Conservation (phyloP, 2,797 vertebrate species). For the Sphenodon punctatus region DNA sequence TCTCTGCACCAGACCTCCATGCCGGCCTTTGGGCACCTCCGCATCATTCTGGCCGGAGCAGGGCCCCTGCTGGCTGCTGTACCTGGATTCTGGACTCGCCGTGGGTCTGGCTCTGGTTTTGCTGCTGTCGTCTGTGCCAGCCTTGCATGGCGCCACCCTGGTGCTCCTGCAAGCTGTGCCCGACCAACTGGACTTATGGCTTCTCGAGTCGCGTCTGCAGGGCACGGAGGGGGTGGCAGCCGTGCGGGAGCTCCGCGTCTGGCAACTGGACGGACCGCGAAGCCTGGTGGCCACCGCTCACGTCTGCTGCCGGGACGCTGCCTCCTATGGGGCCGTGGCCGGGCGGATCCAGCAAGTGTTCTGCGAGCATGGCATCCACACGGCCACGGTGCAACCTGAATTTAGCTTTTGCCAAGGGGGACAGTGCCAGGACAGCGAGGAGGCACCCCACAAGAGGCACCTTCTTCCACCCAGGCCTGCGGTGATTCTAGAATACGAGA, state of each 20-base stretch:
- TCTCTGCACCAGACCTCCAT: neutral
- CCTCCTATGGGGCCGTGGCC: neutral
- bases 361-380: neutral
- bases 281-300: slow-evolving; percentile 11
- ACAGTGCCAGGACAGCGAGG: no score
- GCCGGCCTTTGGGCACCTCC: neutral
- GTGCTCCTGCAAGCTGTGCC: slow-evolving; percentile 26
- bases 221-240: neutral
- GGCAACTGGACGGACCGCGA: slow-evolving; percentile 4
- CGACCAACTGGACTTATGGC: neutral
- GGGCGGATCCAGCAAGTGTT: neutral
- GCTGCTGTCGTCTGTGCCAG: neutral
- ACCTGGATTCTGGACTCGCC: slow-evolving; percentile 9
- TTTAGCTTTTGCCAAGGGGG: neutral
- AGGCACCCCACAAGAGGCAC: neutral
- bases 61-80: neutral
- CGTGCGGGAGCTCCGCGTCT: neutral
- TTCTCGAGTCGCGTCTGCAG: neutral
- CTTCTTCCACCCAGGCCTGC: neutral
- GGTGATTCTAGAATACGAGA: neutral
- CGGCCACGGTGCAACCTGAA: neutral
- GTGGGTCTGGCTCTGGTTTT: neutral
- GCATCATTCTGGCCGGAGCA: neutral
- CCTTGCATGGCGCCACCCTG: neutral
- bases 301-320: neutral